phyloP scores from a whole-genome alignment of 1,140 invertebrate species.

The Microplitis demolitor region DNA sequence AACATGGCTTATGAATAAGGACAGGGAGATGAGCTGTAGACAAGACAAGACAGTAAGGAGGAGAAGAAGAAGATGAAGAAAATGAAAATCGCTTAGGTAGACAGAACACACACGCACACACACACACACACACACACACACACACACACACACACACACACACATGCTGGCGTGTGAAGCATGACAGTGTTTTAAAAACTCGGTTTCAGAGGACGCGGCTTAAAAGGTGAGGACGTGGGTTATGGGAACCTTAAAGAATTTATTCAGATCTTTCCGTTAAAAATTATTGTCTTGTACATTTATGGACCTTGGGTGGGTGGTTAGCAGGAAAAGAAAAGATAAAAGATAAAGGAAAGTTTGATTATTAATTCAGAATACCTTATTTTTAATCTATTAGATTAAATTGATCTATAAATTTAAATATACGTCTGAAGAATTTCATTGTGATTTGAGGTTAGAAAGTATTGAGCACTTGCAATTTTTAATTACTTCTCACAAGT shows the following conservation, averaged over 20 bases:
- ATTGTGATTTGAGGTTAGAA: no score
- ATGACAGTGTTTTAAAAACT: conserved; percentile 18
- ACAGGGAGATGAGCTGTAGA: not conserved
- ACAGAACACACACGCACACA: not conserved
- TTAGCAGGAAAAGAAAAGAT: not conserved
- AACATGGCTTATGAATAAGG: not conserved
- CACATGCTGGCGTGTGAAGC: not conserved
- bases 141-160: not conserved
- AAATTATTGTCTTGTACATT: not conserved
- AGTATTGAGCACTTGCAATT: no score
- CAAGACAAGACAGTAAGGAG: not conserved
- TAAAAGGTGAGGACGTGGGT: conserved; percentile 18
- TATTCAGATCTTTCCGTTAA: not conserved
- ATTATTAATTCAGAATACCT: no score
- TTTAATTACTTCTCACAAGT: no score
- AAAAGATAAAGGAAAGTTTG: not conserved
- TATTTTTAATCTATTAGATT: not conserved
- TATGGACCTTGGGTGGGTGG: not conserved
- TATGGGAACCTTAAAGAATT: conserved; percentile 2
- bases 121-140: conserved; percentile 3
- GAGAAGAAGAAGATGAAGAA: not conserved
- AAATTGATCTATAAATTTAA: not conserved
- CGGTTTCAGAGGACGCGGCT: not conserved
- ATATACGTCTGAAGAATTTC: no score
- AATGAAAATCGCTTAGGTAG: not conserved